Conservation (phyloP, 2,113 vertebrate genomes). For the Acrocephalus kingi region DNA sequence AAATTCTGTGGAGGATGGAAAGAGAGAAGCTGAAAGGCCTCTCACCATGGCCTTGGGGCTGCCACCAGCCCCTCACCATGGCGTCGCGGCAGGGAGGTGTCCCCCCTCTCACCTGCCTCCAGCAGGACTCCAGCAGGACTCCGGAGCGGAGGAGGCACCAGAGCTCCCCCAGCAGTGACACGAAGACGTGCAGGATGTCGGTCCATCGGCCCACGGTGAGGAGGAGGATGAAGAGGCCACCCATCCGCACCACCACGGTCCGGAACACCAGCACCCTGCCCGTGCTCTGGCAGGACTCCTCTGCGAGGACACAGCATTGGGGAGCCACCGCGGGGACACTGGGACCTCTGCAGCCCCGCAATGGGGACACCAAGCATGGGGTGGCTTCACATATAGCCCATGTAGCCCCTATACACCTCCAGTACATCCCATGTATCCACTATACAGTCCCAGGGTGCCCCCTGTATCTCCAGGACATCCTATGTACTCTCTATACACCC, state of each 20-base stretch:
- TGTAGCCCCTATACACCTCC: too few relatives aligned
- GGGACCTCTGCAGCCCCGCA: neutral
- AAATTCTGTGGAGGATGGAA: neutral
- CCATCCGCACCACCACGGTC: slow-evolving; percentile 85
- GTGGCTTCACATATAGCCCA: fast-evolving
- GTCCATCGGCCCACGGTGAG: slow-evolving; percentile 87
- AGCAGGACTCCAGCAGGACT: slow-evolving; percentile 76
- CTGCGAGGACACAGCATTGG: slow-evolving; percentile 24
- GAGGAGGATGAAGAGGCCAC: slow-evolving; percentile 88
- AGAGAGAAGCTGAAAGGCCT: neutral
- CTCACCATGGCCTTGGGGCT: neutral
- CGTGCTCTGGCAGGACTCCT: slow-evolving; percentile 76
- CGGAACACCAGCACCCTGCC: slow-evolving; percentile 67
- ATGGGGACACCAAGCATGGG: fast-evolving
- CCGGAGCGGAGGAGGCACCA: slow-evolving; percentile 78
- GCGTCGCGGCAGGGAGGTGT: fast-evolving
- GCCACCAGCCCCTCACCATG: neutral
- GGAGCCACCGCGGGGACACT: fast-evolving
- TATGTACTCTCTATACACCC: neutral
- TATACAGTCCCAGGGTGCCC: fast-evolving
- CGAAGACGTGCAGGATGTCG: slow-evolving; percentile 83
- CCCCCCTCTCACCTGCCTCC: slow-evolving; percentile 73
- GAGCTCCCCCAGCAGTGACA: slow-evolving; percentile 87
- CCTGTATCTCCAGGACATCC: neutral
- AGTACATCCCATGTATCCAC: neutral